Base-by-base conservation (phyloP, 2,113 vertebrate genomes). In the Pterophyllum scalare region DNA sequence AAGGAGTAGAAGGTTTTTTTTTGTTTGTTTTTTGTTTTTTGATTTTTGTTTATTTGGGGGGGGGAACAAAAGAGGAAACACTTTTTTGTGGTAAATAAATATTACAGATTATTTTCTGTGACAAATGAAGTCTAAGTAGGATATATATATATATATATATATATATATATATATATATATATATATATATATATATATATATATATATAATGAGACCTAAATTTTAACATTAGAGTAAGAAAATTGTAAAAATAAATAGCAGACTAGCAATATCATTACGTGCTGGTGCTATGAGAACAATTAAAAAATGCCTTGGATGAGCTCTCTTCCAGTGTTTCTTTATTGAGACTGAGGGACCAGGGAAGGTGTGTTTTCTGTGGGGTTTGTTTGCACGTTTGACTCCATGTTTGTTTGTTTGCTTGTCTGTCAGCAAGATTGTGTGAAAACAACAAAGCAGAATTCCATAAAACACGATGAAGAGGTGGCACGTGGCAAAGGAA, bases 271-370 rank as follows among this genome's bases (percentile, higher is more conserved):
- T 83, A 85, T 86, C 65, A 60, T 31, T 78, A 75, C 82, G 76
- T 85, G 79, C 90, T 81, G 65, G 76, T 85, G 79, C 90, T 81
- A 70, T 85, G 28, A 87, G 72, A 46, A 79, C 85, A 93, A 92
- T 94, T 94, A 94, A 91, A 91, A 88, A 84, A 85, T 58, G 75
- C 85, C 83, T 91, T 84, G 91, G 92, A 94, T 91, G 90, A 94
- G 88, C 85, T 70, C 9, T 70, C 65, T 26, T 49, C 43, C 19
- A 26, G 49, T 40, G 43, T 70, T 70, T 70, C 15, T 46, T 49
- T 70, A 67, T 24, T 31, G n/a, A 57, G 1, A 12, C n/a, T 5
- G 43, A 49, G 49, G 17, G 43, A 72, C 43, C 17, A 12, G 6
- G 24, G 12, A 19, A 31, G 12, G 43, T 20, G 52, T 72, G 43